Percentiles rank a stretch among this genome's conserved stretches.
These are phyloP conservation scores for Hyposoter dolosus DNA, from an alignment of 2,888 invertebrate genomes.

Conservation along the genomic window DNA sequence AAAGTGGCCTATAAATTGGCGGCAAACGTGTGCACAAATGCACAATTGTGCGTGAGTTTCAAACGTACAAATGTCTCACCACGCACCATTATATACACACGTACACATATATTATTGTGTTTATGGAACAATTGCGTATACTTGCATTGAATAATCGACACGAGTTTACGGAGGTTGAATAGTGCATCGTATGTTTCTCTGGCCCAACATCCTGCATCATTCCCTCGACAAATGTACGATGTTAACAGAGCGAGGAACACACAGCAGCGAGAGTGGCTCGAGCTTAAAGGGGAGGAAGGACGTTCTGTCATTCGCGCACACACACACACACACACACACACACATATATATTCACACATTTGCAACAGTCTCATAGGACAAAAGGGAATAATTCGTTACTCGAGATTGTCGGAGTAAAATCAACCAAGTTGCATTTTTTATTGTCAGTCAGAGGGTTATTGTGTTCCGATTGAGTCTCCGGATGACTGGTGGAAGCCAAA, in stretches of 20 bases:
- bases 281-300: conserved; percentile 5
- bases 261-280: neutral
- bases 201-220: conserved; percentile 36
- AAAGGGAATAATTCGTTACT: neutral
- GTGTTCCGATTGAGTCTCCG: neutral
- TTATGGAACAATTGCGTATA: conserved; percentile 43
- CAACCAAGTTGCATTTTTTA: neutral
- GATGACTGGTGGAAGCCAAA: neutral
- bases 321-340: no score
- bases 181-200: conserved; percentile 36
- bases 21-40: conserved; percentile 10
- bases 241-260: conserved; percentile 20
- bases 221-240: conserved; percentile 63
- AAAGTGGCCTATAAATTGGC: conserved; percentile 62
- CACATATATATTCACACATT: neutral
- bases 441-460: neutral
- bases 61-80: neutral
- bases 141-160: conserved; percentile 65
- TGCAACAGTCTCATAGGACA: neutral
- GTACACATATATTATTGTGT: conserved; percentile 1
- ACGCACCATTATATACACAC: conserved; percentile 1
- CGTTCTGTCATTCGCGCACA: conserved; percentile 14
- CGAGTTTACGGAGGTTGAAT: conserved; percentile 58
- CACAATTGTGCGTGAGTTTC: conserved; percentile 8
- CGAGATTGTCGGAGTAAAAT: neutral